Conservation (phyloP, 2,113 vertebrate genomes). For the Ia io region DNA sequence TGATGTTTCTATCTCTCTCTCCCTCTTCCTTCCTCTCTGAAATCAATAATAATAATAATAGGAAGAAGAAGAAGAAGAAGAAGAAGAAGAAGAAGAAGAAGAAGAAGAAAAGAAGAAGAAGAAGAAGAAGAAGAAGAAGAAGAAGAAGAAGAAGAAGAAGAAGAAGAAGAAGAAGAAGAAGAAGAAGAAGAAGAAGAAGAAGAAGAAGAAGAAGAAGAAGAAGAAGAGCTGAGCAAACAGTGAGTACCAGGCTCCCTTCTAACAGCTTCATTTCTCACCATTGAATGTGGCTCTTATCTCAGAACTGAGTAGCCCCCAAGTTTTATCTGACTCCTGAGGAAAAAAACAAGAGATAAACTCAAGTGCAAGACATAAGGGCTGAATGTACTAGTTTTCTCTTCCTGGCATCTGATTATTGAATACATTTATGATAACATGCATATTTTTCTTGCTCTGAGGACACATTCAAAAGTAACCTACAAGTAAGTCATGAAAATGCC, state of each 20-base stretch:
- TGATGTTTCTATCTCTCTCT: too few species aligned
- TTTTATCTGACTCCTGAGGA: background rate
- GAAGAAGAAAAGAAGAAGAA: too few species aligned
- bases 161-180: too few species aligned
- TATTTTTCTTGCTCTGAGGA: background rate
- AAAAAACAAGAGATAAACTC: background rate
- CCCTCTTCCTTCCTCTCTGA: too few species aligned
- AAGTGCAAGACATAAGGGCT: background rate
- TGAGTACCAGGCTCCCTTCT: accelerated
- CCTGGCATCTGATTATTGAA: background rate
- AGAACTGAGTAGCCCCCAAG: background rate
- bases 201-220: too few species aligned
- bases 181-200: too few species aligned
- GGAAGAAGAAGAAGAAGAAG: too few species aligned
- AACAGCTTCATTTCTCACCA: background rate
- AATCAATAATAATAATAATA: too few species aligned
- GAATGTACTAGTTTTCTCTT: background rate
- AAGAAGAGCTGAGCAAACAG: background rate
- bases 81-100: too few species aligned
- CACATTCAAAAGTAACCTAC: background rate
- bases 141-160: too few species aligned
- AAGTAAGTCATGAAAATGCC: background rate
- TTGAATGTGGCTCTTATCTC: background rate
- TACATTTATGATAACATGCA: background rate
- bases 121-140: too few species aligned